Conservation (phyloP, 2,888 invertebrate species). For the Lithophane semibrunnea region DNA sequence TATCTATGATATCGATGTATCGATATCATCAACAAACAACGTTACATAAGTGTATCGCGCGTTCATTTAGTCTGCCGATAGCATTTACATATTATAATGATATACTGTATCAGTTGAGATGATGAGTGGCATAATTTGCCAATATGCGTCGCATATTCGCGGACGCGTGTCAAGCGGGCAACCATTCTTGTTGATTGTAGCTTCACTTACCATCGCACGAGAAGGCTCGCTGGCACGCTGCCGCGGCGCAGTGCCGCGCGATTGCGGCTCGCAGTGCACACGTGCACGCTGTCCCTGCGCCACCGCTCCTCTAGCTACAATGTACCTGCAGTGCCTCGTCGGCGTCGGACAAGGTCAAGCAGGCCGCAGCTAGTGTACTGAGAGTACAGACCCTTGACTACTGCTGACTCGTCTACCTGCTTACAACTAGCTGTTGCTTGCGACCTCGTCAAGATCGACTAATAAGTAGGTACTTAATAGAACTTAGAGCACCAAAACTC, state of each 20-base stretch:
- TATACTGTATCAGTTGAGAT: background rate
- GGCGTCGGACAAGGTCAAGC: background rate
- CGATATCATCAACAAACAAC: slow-evolving; percentile 1
- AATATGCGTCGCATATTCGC: background rate
- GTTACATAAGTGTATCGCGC: background rate
- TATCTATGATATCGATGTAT: background rate
- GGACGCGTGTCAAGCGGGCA: background rate
- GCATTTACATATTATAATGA: background rate
- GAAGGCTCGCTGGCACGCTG: background rate
- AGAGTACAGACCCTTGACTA: background rate
- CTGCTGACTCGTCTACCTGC: background rate
- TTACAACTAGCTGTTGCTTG: background rate
- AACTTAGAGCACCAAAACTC: background rate
- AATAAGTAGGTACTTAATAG: too few relatives aligned
- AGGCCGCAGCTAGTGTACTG: background rate
- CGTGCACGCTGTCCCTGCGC: too few relatives aligned
- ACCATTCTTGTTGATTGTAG: background rate
- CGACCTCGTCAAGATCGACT: background rate
- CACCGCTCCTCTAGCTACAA: background rate
- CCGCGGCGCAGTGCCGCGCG: background rate
- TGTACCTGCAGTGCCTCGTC: background rate
- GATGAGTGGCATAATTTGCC: background rate
- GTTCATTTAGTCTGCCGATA: background rate
- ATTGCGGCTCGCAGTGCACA: background rate
- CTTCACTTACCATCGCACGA: background rate